Base-by-base conservation (phyloP, 1,140 invertebrate species). In the silkworm (Bombyx mori) region DNA sequence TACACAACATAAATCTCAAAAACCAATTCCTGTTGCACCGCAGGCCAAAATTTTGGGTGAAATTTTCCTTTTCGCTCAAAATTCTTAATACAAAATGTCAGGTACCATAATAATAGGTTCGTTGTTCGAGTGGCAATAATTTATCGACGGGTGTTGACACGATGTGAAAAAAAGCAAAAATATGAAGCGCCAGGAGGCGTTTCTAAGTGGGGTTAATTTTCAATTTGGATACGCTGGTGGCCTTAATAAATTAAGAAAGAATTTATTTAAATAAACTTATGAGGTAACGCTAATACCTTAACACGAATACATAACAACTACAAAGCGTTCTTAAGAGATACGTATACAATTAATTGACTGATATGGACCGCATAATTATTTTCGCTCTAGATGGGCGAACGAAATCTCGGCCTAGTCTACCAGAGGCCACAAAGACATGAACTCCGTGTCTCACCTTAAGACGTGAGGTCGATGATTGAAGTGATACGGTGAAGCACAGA, bases 11-110 rank as follows among this genome's bases (percentile, higher is more conserved):
- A 84, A 86, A 84, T 86, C 73, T 71, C 65, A 61, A 75, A 74
- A 84, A 75, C 67, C 68, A 70, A 82, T 82, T 68, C 66, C 65
- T 60, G 54, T 58, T 65, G 67, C 73, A 83, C 79, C 79, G 75
- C 79, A 66, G 79, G 80, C 75, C 60, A 74, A 74, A 73, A 73
- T 75, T 80, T 72, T 65, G 59, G 65, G 63, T 65, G 62, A 75
- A 82, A 83, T 72, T 76, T 79, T 82, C 81, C 74, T 83, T 81
- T 85, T 84, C 82, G 50, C 61, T 66, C 74, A 63, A 77, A 80
- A 79, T 78, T 75, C 69, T 57, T 67, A 66, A 73, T 82, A 86
- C 79, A 81, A 85, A 83, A 85, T 79, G 78, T 81, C 83, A 82
- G 77, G 67, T 64, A 59, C 61, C 65, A 64, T 82, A 86, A 86